A percentile compares a stretch with the other conserved stretches of the same genome.
Evolutionary conservation across 2,113 vertebrate species (phyloP).

Genomic region (Hippocampus comes): DNA sequence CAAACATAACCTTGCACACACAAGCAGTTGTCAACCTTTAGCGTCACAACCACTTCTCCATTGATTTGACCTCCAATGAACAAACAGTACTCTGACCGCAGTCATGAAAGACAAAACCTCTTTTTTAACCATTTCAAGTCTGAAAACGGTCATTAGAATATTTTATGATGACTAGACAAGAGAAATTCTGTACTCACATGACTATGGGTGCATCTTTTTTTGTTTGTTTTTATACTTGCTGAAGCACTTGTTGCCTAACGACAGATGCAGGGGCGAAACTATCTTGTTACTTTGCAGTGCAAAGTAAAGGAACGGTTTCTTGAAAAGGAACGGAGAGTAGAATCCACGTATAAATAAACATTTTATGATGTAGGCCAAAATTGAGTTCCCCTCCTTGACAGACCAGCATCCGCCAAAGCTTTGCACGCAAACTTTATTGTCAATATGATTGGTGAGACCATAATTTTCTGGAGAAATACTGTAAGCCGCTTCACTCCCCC

Average conservation of each 20-base stretch:
- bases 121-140: conserved; percentile 37
- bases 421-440: too few species aligned
- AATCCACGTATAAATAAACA: too few species aligned
- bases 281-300: neutral
- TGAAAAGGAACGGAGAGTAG: too few species aligned
- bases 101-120: conserved; percentile 21
- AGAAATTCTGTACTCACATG: neutral
- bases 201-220: neutral
- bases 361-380: too few species aligned
- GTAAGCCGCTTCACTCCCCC: too few species aligned
- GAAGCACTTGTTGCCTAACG: neutral
- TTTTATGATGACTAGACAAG: neutral
- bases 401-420: too few species aligned
- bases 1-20: conserved; percentile 8
- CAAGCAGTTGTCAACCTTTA: conserved; percentile 1
- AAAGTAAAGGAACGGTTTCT: too few species aligned
- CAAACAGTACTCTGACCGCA: conserved; percentile 32
- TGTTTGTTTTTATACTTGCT: neutral
- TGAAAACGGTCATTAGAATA: neutral
- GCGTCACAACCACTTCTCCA: conserved; percentile 10
- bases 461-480: too few species aligned
- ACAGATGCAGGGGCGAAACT: neutral
- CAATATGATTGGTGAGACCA: too few species aligned
- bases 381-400: too few species aligned
- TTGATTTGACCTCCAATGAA: conserved; percentile 35